phyloP scores from a whole-genome alignment of 2,113 vertebrate genomes.

The Mus musculus region GRCm39 chr6:6545501-6546000 shows the following conservation, averaged over 20 bases:
- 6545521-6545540: too few relatives aligned
- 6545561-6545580: too few relatives aligned
- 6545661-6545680: neutral
- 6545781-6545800: neutral
- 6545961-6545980: neutral
- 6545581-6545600: too few relatives aligned
- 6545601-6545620: too few relatives aligned
- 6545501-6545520: too few relatives aligned
- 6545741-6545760: neutral
- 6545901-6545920: neutral
- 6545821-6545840: neutral
- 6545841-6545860: neutral
- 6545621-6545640: too few relatives aligned
- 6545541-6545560: too few relatives aligned
- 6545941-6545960: neutral
- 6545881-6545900: neutral
- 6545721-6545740: neutral
- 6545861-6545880: neutral
- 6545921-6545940: neutral
- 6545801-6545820: neutral
- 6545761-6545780: constrained; percentile 18
- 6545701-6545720: neutral
- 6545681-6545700: neutral
- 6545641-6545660: too few relatives aligned
- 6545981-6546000: neutral